Base-by-base conservation (phyloP, 1,140 invertebrate genomes). In the Diorhabda carinulata region DNA sequence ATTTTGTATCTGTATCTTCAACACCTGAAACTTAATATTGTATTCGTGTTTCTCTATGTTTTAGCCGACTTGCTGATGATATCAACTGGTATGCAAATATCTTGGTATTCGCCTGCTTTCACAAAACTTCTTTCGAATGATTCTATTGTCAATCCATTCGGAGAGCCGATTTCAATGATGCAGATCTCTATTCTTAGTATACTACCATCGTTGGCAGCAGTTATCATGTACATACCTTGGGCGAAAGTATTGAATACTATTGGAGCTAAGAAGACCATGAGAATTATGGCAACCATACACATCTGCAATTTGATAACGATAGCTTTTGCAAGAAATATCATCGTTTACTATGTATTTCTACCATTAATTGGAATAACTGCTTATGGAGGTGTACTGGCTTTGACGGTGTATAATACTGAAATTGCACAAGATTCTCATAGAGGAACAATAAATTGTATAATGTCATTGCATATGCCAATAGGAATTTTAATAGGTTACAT, bases 121-220 rank as follows among this genome's bases (percentile, higher is more conserved):
- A 81, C 85, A 2, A 87, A 87, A 73, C 78, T 92, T 10, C 25
- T 9, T 10, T 59, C 63, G 8, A 5, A 41, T n/a, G 52, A 66
- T 40, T n/a, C 65, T 8, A 69, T 75, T 25, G 42, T 43, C 8
- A 76, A 76, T 64, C 76, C 76, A 0, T 63, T 78, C 3, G 82
- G 81, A 0, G 69, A 68, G 3, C 61, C 64, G 7, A 66, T 87
- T 3, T 83, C 81, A 0, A n/a, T 70, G 0, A 82, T 86, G 2
- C 82, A 91, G 74, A 80, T 82, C 57, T 90, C 92, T 0, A 95
- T 92, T 92, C 90, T 95, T 68, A 90, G 89, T 0, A 92, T 91
- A 0, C 79, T 95, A 5, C 82, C 95, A 62, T 87, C 91, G 2
- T 76, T 95, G 9, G 93, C 93, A 9, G 91, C 92, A 43, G 83